Evolutionary conservation across 2,113 vertebrate genomes (phyloP), one percentile per base, ranked within the genome.

Genomic region (Crotalus viridis): DNA sequence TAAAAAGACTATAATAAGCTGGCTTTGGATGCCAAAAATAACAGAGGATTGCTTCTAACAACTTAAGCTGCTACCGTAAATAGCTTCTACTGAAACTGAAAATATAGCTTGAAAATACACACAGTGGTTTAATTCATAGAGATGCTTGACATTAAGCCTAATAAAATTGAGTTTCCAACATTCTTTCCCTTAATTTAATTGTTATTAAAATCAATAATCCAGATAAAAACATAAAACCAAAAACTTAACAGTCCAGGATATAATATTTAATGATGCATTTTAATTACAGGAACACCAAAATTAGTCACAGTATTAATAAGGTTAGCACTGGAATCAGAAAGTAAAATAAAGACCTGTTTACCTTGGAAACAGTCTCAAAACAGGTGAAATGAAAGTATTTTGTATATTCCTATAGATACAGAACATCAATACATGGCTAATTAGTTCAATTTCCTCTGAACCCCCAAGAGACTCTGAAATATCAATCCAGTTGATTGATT

Each of bases 1-100:
- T 89, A 56, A 92, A 21, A 88, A 33, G 51, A 43, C 52, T 56
- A 54, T 81, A 89, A 74, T 56, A 89, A 92, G n/a, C 46, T 55
- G 61, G 15, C 91, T 89, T 89, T 64, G 74, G 91, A 39, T 89
- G 91, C 91, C 61, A 92, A 89, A 89, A 64, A 92, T 92, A 92
- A 92, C 61, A 89, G 51, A 43, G 87, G 87, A 89, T 89, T 64
- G 51, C 91, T 92, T 69, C 91, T 74, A 81, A 87, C 61, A 74
- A 81, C 55, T 92, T 89, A 89, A 92, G 87, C 91, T 89, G 51
- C 51, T 81, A 26, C 22, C 22, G 52, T 89, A 92, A 92, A 92
- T 81, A 81, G 91, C 61, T 88, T 81, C 21, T 81, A 89, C 24
- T 92, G 87, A 92, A 89, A 64, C 46, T 89, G 61, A 92, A 92